Conservation (phyloP, 2,888 invertebrate species). For the Hermodice carunculata region DNA sequence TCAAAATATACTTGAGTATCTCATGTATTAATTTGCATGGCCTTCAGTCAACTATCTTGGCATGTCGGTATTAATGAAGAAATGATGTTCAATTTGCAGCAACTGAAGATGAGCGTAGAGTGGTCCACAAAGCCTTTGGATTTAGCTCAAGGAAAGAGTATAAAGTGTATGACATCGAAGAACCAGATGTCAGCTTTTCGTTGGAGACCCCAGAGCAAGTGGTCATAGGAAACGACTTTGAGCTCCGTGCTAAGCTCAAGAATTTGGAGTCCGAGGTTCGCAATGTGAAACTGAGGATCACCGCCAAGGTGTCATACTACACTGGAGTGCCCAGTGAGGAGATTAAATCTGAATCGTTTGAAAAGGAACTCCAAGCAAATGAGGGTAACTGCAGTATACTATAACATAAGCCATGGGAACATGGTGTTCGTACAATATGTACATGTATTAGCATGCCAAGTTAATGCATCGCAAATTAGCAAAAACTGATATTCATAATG, state of each 20-base stretch:
- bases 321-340: conserved; percentile 56
- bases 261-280: conserved; percentile 52
- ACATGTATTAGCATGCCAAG: not conserved
- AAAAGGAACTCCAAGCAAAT: conserved; percentile 70
- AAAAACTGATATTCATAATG: not conserved
- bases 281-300: conserved; percentile 51
- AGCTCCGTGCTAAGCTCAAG: conserved; percentile 35
- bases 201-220: conserved; percentile 23
- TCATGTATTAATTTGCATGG: no score
- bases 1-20: no score
- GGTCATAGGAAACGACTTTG: conserved; percentile 23
- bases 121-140: conserved; percentile 39
- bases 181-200: conserved; percentile 31
- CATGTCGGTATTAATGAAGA: no score
- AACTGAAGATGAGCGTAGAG: conserved; percentile 50
- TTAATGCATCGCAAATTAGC: not conserved
- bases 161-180: conserved; percentile 33
- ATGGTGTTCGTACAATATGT: no score
- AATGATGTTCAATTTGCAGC: no score
- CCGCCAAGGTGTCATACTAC: conserved; percentile 54
- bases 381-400: conserved; percentile 42
- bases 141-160: conserved; percentile 45
- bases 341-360: conserved; percentile 48
- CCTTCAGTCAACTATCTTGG: no score
- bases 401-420: not conserved